Percentiles rank a stretch among this genome's conserved stretches.
Conservation (phyloP, 2,888 invertebrate genomes). For the Tyria jacobaeae region DNA sequence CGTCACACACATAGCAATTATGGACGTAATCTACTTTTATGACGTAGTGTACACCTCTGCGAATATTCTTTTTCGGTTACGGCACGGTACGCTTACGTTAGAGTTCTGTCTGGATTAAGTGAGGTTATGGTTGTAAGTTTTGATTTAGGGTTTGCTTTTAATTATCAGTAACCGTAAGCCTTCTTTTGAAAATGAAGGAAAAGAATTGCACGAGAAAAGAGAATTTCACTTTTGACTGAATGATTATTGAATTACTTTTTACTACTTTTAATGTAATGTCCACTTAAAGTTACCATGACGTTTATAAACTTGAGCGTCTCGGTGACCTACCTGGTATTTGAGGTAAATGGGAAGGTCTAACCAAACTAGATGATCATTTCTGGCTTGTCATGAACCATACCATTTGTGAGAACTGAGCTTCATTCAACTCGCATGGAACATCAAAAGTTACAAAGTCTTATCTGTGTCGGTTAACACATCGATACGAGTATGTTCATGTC, state of each 20-base stretch:
- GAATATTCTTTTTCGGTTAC: constrained; percentile 10
- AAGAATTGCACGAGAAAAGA: no score
- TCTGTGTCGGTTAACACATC: background rate
- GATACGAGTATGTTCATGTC: background rate
- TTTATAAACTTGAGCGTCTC: no score
- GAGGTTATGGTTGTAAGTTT: background rate
- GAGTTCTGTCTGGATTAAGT: background rate
- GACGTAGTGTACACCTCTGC: constrained; percentile 26
- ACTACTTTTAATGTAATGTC: no score
- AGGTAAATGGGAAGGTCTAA: background rate
- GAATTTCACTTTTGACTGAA: background rate
- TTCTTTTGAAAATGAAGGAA: background rate
- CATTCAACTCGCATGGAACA: background rate
- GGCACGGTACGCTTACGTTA: background rate
- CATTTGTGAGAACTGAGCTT: no score
- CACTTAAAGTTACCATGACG: no score
- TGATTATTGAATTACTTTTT: background rate
- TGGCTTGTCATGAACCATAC: background rate
- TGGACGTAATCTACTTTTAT: constrained; percentile 48
- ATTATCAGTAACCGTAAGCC: background rate
- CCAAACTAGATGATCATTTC: background rate
- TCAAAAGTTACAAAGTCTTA: background rate
- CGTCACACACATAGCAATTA: constrained; percentile 39
- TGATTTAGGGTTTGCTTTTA: background rate
- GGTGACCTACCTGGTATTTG: no score